Evolutionary conservation across 2,888 invertebrate species (phyloP), one percentile per base, ranked within the genome.

Genomic region (Conus canariensis): DNA sequence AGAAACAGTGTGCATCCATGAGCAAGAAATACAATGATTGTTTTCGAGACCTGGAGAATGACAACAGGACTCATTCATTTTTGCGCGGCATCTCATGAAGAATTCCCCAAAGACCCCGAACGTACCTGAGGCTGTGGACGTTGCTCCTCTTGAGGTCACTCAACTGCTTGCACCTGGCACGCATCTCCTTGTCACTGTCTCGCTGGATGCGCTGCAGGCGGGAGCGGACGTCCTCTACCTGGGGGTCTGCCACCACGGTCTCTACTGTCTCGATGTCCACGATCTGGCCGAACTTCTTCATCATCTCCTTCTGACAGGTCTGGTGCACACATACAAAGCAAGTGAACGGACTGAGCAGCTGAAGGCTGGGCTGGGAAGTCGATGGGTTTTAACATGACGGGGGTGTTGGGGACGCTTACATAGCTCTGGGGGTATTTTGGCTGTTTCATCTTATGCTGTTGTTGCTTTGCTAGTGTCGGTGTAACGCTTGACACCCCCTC

Each of bases 201-300:
- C 9, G 58, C 45, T 83, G 83, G 58, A 9, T 2, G 3, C 25
- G 6, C n/a, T 22, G 3, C 30, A 89, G 83, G 19, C 64, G 59
- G 22, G 56, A 22, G 10, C 83, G 64, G n/a, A 74, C 58, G 22
- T 74, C 74, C 74, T 89, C 89, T 59, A 89, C 25, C 59, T 89
- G 85, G 10, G 74, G 89, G 59, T 85, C 85, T 14, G 85, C 85
- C 74, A 83, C 60, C 74, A 89, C 85, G 2, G 56, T 25, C 56
- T 89, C 89, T 30, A 89, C n/a, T n/a, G 56, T 22, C 74, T 85
- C 89, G 74, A 89, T 22, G 74, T 89, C 85, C 25, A 85, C 89
- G 14, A 89, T 25, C 85, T 83, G 30, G 1, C 89, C 89, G 14
- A 89, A 70, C 60, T 89, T 89, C 56, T 22, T n/a, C 30, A 83